Conservation (phyloP, 2,888 invertebrate species). For the Metallyticus violacea region DNA sequence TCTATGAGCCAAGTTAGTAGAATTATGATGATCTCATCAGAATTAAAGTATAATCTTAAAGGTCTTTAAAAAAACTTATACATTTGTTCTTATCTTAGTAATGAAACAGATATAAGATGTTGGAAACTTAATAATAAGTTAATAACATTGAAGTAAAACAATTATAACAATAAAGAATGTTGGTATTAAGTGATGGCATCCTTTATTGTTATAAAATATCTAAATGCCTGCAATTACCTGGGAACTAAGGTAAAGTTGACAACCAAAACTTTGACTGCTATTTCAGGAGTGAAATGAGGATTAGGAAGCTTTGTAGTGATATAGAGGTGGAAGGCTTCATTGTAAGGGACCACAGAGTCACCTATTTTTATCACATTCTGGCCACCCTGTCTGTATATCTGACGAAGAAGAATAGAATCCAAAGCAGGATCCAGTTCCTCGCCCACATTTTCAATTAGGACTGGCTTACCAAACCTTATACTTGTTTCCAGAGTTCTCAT, state of each 20-base stretch:
- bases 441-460: constrained; percentile 80
- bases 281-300: constrained; percentile 85
- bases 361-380: constrained; percentile 77
- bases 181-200: too few species aligned
- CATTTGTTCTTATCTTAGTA: too few species aligned
- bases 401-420: constrained; percentile 76
- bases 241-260: constrained; percentile 87
- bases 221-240: constrained; percentile 51
- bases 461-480: constrained; percentile 69
- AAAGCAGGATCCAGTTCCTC: constrained; percentile 82
- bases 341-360: constrained; percentile 78
- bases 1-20: too few species aligned
- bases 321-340: constrained; percentile 74
- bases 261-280: constrained; percentile 78
- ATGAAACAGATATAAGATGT: too few species aligned
- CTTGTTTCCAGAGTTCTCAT: constrained; percentile 58
- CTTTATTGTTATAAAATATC: too few species aligned
- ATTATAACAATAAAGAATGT: too few species aligned
- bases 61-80: too few species aligned
- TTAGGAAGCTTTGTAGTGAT: constrained; percentile 87
- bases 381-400: constrained; percentile 74
- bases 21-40: too few species aligned
- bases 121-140: too few species aligned
- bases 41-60: too few species aligned
- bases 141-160: too few species aligned